Evolutionary conservation across 2,888 invertebrate genomes (phyloP), one percentile per base, ranked within the genome.

Genomic region (Caradrina clavipalpis): DNA sequence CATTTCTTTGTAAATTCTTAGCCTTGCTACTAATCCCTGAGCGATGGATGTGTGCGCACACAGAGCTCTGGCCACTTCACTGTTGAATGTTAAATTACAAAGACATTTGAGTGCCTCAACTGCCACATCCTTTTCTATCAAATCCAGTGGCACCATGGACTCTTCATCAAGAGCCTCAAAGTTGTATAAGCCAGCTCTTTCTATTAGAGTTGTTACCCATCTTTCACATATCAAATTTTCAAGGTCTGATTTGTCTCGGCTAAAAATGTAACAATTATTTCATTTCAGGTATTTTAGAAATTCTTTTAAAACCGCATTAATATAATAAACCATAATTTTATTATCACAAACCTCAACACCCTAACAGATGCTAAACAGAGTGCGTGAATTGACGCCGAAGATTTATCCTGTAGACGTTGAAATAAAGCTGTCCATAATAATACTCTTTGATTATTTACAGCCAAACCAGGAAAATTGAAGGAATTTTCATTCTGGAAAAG

Each of bases 71-170:
- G 95, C 94, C 2, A 90, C 91, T 78, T 95, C 94, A 85, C 95
- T 94, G 90, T 99, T 98, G 89, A 97, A 99, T 64, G 98, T 96
- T 80, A 99, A 95, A 92, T 99, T 99, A 90, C 98, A 99, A 13
- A 99, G 95, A 88, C 98, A 97, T 94, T 99, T 99, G 64, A 98
- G 94, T 0, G 98, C 98, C 93, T 99, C 99, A 8, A 98, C 95
- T 2, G 96, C 96, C 31, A 97, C 95, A 90, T 97, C 92, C 89
- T 97, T 96, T 42, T 94, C 89, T 70, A 94, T 92, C 67, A 94
- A 83, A 50, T 92, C 90, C 26, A 94, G 89, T 17, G 91, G 87
- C 59, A 91, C 87, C 79, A 93, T 88, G 7, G 85, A 81, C 31
- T 90, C 91, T 74, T 95, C 93, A 59, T 93, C 91, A 39, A 92